phyloP scores from a whole-genome alignment of 2,113 vertebrate genomes.

The Labeo catla region DNA sequence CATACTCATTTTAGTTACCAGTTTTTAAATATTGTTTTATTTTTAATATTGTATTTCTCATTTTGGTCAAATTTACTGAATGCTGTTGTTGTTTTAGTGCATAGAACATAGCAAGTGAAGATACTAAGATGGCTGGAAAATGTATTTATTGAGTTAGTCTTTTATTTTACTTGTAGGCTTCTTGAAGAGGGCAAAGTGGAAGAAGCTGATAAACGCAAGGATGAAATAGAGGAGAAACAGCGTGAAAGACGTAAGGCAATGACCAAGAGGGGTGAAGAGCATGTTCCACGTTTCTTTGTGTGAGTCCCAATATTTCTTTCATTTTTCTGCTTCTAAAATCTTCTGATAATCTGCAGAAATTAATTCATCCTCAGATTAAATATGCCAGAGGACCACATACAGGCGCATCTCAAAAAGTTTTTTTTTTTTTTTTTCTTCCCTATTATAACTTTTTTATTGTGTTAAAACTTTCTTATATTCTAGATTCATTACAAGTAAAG shows the following conservation, averaged over 20 bases:
- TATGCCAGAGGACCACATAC: no score
- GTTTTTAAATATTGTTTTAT: no score
- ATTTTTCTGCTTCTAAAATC: neutral
- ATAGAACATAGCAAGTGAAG: neutral
- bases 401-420: no score
- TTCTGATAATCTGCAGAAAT: neutral
- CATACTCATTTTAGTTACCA: neutral
- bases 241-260: constrained; percentile 86
- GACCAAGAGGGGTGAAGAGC: constrained; percentile 84
- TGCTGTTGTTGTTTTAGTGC: neutral
- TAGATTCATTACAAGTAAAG: no score
- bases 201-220: constrained; percentile 86
- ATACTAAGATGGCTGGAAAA: neutral
- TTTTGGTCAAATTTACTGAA: neutral
- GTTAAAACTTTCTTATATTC: no score
- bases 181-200: constrained; percentile 86
- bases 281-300: constrained; percentile 90
- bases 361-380: neutral
- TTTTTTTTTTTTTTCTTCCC: no score
- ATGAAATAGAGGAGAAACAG: constrained; percentile 89
- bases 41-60: neutral
- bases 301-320: constrained; percentile 57
- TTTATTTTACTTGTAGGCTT: constrained; percentile 72
- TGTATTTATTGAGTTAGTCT: neutral
- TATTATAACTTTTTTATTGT: no score